phyloP scores from a whole-genome alignment of 2,113 vertebrate genomes.

The Peucedramus taeniatus region DNA sequence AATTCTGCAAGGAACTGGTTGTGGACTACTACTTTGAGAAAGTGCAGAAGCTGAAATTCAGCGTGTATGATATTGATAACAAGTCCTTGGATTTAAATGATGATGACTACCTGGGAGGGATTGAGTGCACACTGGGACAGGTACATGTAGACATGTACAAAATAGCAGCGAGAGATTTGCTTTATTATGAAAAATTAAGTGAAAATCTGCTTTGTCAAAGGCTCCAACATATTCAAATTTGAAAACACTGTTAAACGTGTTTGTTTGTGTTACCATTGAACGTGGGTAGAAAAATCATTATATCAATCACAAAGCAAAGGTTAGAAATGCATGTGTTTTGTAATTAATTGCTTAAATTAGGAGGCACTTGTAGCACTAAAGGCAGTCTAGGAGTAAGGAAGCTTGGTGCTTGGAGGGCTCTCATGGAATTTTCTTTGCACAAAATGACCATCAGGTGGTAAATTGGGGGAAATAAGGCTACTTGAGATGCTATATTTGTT shows the following conservation, averaged over 20 bases:
- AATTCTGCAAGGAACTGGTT: constrained; percentile 84
- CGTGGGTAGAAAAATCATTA: fast-evolving
- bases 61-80: constrained; percentile 90
- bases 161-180: fast-evolving
- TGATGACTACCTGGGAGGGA: constrained; percentile 88
- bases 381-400: neutral
- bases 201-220: neutral
- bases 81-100: constrained; percentile 78
- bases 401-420: neutral
- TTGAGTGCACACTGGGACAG: constrained; percentile 88
- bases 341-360: neutral
- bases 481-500: neutral
- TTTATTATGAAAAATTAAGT: neutral
- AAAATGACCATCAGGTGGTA: neutral
- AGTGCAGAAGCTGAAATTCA: constrained; percentile 87
- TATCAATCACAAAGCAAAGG: neutral
- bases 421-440: neutral
- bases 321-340: neutral
- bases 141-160: constrained; percentile 32
- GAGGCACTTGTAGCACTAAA: neutral
- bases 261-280: neutral
- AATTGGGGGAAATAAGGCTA: neutral
- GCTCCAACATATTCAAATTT: neutral
- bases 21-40: constrained; percentile 90
- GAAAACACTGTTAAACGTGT: neutral